A percentile compares a stretch with the other conserved stretches of the same genome.
These are phyloP conservation scores for Scaptomyza reducta DNA, from an alignment of 2,888 invertebrate species.

Conservation along the genomic window DNA sequence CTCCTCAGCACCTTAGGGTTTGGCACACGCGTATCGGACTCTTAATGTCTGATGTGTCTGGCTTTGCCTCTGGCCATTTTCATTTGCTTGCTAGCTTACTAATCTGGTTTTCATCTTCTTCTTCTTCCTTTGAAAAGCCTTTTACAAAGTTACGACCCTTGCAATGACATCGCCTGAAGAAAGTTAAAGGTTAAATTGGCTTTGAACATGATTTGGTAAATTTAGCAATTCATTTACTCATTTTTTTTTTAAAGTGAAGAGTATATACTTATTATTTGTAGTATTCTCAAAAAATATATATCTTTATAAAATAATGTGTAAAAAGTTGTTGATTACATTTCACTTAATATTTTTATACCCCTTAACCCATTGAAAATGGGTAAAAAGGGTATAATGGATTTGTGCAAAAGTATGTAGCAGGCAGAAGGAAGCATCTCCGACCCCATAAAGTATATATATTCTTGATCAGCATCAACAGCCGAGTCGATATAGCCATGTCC, in stretches of 20 bases:
- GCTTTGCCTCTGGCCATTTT: conserved; percentile 40
- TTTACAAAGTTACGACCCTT: conserved; percentile 15
- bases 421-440: too few species aligned
- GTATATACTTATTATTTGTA: background rate
- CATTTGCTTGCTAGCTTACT: conserved; percentile 59
- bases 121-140: background rate
- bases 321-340: too few species aligned
- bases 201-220: conserved; percentile 1
- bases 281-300: too few species aligned
- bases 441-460: too few species aligned
- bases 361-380: too few species aligned
- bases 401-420: too few species aligned
- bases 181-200: conserved; percentile 11
- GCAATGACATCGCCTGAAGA: background rate
- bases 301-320: too few species aligned
- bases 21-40: conserved; percentile 27
- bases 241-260: background rate
- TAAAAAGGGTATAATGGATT: too few species aligned
- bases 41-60: conserved; percentile 28
- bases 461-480: too few species aligned
- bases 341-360: too few species aligned
- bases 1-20: conserved; percentile 39
- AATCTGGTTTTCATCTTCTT: conserved; percentile 51
- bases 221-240: background rate
- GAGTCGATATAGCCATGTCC: too few species aligned